Base-by-base conservation (phyloP, 2,888 invertebrate species). In the Prosapia bicincta region DNA sequence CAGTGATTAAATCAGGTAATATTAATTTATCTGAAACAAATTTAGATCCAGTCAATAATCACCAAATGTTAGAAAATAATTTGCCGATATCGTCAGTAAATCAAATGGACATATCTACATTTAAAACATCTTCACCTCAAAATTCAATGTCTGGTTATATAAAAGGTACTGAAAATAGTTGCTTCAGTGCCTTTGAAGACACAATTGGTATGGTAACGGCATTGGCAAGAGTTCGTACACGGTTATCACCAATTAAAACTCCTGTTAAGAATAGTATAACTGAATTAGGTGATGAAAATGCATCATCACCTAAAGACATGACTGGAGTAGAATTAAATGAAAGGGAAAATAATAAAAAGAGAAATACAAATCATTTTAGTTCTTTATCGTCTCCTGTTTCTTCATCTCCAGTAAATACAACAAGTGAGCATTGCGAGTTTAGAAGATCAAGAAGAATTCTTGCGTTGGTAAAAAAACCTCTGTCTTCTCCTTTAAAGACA, bases 121-220 rank as follows among this genome's bases (percentile, higher is more conserved):
- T 38, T 38, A 38, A 13, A 38, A 38, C 7, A 38, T 38, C 38
- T 9, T 15, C 38, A 9, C 5, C 30, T 30, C 38, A 38, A 38
- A 38, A 38, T 38, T 38, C 38, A 38, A 38, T 13, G 38, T 38
- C 7, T 38, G 38, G 38, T 2, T 38, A 13, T 38, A 38, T 13
- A 38, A 73, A 68, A 68, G 38, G 43, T 68, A 38, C 67, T 32
- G 73, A 73, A 68, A 73, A 73, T 24, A 73, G 68, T 68, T 67
- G 67, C 25, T 73, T 68, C 26, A 67, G 30, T 26, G 32, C 43
- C 2, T 32, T 26, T 71, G 79, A 79, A 71, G 78, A 78, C 30
- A 79, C 79, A 20, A 76, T 77, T 26, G 78, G 78, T 72, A 74
- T 79, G 25, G 77, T 79, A 26, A 77, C 78, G 23, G 78, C 78